Conservation (phyloP, 2,797 vertebrate genomes). For the Megalops cyprinoides region DNA sequence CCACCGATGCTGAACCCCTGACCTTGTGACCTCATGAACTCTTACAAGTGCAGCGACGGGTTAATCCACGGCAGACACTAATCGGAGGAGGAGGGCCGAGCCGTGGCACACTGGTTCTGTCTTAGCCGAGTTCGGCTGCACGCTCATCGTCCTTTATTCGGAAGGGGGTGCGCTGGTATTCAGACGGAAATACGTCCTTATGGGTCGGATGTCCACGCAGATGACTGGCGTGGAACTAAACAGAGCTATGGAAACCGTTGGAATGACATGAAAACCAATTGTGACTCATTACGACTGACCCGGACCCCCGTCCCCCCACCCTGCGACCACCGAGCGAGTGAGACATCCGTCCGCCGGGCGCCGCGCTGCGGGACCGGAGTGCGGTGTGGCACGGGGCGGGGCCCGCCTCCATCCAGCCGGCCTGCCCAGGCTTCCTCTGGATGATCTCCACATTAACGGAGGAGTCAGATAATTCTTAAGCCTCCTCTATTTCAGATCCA, state of each 20-base stretch:
- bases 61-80: not conserved
- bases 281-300: too few species aligned
- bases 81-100: too few species aligned
- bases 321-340: too few species aligned
- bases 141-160: not conserved
- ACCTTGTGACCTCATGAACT: not conserved
- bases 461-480: conserved; percentile 95
- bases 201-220: too few species aligned
- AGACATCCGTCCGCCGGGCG: too few species aligned
- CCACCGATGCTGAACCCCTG: too few species aligned
- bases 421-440: conserved; percentile 72
- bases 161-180: too few species aligned
- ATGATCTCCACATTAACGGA: conserved; percentile 93
- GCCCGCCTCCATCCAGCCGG: not conserved
- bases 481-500: conserved; percentile 93
- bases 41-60: not conserved
- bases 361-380: not conserved
- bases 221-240: not conserved
- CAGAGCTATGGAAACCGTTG: not conserved
- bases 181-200: too few species aligned
- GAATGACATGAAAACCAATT: too few species aligned
- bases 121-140: not conserved
- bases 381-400: not conserved
- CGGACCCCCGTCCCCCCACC: conserved; percentile 19
- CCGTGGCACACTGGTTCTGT: too few species aligned